Evolutionary conservation across 2,888 invertebrate species (phyloP), one percentile per base, ranked within the genome.

Genomic region (Bruchidius siliquastri): DNA sequence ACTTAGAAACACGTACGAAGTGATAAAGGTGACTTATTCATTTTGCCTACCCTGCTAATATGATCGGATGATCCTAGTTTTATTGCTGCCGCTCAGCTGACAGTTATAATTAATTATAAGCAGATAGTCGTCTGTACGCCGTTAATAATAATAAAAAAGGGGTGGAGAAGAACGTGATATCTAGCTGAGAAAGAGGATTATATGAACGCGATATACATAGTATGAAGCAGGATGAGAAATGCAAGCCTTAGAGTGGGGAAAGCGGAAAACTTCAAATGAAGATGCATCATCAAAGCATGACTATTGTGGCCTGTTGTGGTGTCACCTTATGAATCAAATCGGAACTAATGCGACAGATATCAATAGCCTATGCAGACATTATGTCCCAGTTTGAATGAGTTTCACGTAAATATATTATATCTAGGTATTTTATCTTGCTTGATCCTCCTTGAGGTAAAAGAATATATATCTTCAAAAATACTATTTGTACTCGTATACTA

Each of bases 21-120:
- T 26, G 8, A 26, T 8, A 26, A 8, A 49, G 49, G 8, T 49
- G 10, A 18, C 49, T 49, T 49, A 49, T 4, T 49, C 18, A 49
- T 49, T 71, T 67, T 71, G 71, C 66, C 30, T 8, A 67, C 66
- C 67, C 71, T 26, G 22, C 2, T 30, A 8, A 30, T 26, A 3
- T 49, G 49, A 49, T 49, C 49, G 20, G 22, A 70, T 22, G 3
- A 26, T 22, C 26, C 26, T n/a, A 4, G 21, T 71, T 71, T 71
- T 71, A 71, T 71, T 67, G 67, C 71, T 67, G 10, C 67, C 21
- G 66, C 18, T 22, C 49, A 49, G 49, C 66, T 71, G 71, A 71
- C 71, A 71, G 71, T 13, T 71, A 67, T 71, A 22, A 30, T 71
- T 71, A 71, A 71, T 71, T 71, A 67, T 21, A 71, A 71, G 21